Conservation (phyloP, 2,888 invertebrate genomes). For the Escarpia spicata region DNA sequence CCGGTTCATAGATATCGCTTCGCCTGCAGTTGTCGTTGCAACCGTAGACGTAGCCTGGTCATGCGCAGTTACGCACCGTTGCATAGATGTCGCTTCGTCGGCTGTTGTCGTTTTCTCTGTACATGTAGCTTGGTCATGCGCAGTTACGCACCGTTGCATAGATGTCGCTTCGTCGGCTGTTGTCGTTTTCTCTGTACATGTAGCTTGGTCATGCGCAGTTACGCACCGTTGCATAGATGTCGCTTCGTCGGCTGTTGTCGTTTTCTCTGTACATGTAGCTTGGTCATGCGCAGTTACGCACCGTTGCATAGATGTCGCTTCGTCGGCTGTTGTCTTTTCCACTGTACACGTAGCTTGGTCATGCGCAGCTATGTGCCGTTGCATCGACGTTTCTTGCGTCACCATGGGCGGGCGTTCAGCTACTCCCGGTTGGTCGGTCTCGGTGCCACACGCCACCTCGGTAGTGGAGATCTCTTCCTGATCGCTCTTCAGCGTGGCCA, state of each 20-base stretch:
- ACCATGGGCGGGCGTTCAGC: background rate
- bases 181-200: background rate
- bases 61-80: background rate
- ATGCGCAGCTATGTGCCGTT: background rate
- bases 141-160: background rate
- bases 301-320: background rate
- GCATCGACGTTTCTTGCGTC: slow-evolving; percentile 9
- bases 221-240: background rate
- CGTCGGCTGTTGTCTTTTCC: background rate
- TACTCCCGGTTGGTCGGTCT: background rate
- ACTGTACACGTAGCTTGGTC: background rate
- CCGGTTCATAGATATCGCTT: slow-evolving; percentile 2
- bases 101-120: background rate
- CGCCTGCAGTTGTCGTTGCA: background rate
- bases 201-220: slow-evolving; percentile 21
- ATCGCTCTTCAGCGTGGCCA: background rate
- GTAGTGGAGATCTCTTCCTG: background rate
- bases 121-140: slow-evolving; percentile 18
- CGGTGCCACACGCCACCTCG: background rate
- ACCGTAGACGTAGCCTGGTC: background rate
- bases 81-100: background rate
- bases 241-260: background rate
- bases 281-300: background rate
- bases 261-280: background rate
- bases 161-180: background rate